Conservation (phyloP, 1,140 invertebrate genomes). For the Rhagoletis pomonella region DNA sequence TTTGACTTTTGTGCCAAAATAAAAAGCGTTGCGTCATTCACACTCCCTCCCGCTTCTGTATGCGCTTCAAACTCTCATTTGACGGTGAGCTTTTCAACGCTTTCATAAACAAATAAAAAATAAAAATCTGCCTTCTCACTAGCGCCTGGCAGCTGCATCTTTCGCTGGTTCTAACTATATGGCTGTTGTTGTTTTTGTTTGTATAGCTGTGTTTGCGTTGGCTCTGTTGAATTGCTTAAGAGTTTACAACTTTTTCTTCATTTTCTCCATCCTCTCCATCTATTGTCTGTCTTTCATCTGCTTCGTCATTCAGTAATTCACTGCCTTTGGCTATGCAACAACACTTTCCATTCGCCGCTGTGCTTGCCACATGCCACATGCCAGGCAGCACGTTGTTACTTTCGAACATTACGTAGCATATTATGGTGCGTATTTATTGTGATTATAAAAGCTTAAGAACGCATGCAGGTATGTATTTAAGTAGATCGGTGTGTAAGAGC, state of each 20-base stretch:
- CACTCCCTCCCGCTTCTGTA: no score
- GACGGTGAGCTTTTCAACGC: no score
- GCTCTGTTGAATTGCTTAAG: background rate
- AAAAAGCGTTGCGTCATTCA: no score
- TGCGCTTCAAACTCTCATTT: no score
- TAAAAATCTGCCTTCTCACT: no score
- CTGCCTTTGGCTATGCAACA: slow-evolving; percentile 4
- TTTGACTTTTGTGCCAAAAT: no score
- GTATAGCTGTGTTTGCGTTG: background rate
- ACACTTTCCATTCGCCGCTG: background rate
- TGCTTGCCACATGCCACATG: background rate
- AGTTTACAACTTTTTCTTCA: background rate
- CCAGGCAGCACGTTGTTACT: background rate
- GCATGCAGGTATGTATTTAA: background rate
- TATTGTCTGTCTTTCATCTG: background rate
- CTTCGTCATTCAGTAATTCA: background rate
- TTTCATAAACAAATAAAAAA: no score
- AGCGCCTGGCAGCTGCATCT: background rate
- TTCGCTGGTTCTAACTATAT: background rate
- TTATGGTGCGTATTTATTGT: slow-evolving; percentile 11
- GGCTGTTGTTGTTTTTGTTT: no score
- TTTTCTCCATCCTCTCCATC: background rate
- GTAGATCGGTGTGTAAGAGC: background rate
- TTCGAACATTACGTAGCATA: slow-evolving; percentile 25
- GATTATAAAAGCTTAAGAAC: background rate